Evolutionary conservation across 2,797 vertebrate genomes (phyloP), one percentile per base, ranked within the genome.

Genomic region (Characodon lateralis): DNA sequence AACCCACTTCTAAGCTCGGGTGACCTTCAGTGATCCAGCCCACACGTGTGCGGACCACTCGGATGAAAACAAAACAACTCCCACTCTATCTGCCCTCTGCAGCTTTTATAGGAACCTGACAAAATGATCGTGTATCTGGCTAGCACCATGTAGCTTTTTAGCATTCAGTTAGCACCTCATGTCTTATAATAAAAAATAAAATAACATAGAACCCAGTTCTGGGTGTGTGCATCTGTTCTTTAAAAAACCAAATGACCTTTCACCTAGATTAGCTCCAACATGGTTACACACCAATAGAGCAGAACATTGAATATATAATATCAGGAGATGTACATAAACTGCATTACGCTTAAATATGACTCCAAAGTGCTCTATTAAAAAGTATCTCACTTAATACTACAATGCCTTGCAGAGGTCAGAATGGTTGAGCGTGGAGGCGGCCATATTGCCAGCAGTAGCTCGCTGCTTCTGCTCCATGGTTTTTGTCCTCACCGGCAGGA

Each of bases 391-490:
- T 71, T 9, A 75, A 76, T 53, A 50, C 61, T 78, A 84, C 86
- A 90, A 90, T 90, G 91, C 87, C 89, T 93, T 83, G 83, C 90
- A 96, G 94, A 96, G 96, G 96, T 96, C 96, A 96, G 94, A 94
- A 94, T 94, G 96, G 95, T 95, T 91, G 94, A 83, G 90, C 79
- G 91, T 95, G 95, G 95, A 93, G 93, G 96, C 95, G 76, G 96
- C 96, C 96, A 96, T 96, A 51, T 96, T 96, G 92, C 88, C 94
- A 89, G 69, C 78, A 26, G 6, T 83, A 78, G 80, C 82, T 48
- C 77, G 76, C 46, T 90, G 87, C 84, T 85, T 81, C 63, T 81
- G 81, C 86, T 8, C 13, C 39, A 28, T 39, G 72, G 35, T 24
- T 90, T 92, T 92, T 92, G 92, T 93, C 85, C 80, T 87, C 83